A percentile compares a stretch with the other conserved stretches of the same genome.
Conservation (phyloP, 1,140 invertebrate species). For the Dreissena polymorpha region DNA sequence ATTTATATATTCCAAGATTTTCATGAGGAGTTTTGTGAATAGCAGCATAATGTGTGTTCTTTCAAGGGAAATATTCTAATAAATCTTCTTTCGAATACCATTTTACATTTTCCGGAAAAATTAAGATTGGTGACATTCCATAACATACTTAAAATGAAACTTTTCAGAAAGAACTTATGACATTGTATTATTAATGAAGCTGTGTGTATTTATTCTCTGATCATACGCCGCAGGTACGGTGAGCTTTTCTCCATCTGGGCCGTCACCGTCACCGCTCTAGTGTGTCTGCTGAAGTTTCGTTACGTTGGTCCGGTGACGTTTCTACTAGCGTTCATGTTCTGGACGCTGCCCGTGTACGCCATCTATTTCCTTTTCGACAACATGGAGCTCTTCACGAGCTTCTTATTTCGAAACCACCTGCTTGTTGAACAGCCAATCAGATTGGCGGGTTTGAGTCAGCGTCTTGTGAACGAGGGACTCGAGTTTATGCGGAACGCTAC, state of each 20-base stretch:
- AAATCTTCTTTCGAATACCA: too few species aligned
- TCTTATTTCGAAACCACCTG: slow-evolving; percentile 74
- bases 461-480: slow-evolving; percentile 66
- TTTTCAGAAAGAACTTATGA: too few species aligned
- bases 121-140: too few species aligned
- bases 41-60: too few species aligned
- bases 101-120: too few species aligned
- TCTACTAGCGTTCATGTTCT: slow-evolving; percentile 36
- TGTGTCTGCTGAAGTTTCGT: slow-evolving; percentile 7
- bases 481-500: slow-evolving; percentile 64
- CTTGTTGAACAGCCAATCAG: slow-evolving; percentile 75
- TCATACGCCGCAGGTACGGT: neutral
- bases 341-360: slow-evolving; percentile 31
- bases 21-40: too few species aligned
- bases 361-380: slow-evolving; percentile 61
- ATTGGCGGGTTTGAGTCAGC: slow-evolving; percentile 64
- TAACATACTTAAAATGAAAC: too few species aligned
- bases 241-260: slow-evolving; percentile 36
- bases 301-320: slow-evolving; percentile 29
- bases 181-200: too few species aligned
- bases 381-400: slow-evolving; percentile 72
- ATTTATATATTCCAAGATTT: too few species aligned
- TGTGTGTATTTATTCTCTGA: too few species aligned
- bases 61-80: too few species aligned
- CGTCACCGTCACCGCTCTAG: slow-evolving; percentile 4